Evolutionary conservation across 2,113 vertebrate species (phyloP).

Genomic region (Indicator maculatus): DNA sequence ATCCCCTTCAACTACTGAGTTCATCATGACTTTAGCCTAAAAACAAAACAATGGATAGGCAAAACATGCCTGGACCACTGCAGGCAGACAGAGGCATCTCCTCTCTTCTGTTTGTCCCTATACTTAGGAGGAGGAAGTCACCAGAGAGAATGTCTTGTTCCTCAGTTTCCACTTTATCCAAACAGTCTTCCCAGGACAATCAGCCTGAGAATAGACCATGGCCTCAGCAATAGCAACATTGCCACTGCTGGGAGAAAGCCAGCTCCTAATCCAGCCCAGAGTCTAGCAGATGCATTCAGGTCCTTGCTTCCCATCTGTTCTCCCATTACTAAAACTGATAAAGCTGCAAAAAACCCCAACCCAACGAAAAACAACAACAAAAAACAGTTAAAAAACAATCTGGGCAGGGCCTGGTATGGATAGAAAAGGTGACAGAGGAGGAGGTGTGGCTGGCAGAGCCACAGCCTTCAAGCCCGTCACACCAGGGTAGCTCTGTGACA

Average conservation of each 20-base stretch:
- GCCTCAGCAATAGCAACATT: not conserved
- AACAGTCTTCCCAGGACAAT: not conserved
- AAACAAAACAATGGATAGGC: not conserved
- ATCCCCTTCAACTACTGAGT: not conserved
- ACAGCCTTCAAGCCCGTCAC: not conserved
- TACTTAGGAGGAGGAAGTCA: not conserved
- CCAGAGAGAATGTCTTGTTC: not conserved
- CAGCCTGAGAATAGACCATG: not conserved
- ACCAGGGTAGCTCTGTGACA: not conserved
- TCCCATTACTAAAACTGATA: not conserved
- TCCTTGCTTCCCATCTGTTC: not conserved
- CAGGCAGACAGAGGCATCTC: not conserved
- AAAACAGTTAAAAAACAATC: not conserved
- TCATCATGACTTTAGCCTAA: not conserved
- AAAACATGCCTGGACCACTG: not conserved
- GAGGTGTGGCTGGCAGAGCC: not conserved
- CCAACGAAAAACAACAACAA: too few relatives aligned
- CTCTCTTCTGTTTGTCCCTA: not conserved
- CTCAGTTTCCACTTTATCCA: not conserved
- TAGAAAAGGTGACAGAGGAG: not conserved
- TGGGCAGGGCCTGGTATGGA: not conserved
- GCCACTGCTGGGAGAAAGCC: not conserved
- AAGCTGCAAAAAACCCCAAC: not conserved
- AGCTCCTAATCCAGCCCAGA: not conserved
- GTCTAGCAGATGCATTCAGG: not conserved